Evolutionary conservation across 2,797 vertebrate species (phyloP).

Genomic region (Picus viridis): DNA sequence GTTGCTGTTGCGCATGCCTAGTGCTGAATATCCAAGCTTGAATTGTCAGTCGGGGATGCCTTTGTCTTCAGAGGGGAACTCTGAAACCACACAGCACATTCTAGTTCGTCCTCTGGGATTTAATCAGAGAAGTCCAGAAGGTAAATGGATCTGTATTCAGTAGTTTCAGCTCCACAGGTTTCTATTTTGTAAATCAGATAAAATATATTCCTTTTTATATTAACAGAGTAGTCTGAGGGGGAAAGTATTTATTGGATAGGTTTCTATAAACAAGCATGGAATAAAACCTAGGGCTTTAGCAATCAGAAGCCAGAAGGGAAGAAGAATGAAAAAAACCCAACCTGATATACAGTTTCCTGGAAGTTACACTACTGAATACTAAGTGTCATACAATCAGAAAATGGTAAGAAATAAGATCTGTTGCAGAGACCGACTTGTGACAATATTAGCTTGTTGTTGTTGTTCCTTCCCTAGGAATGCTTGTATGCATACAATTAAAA

Average conservation of each 20-base stretch:
- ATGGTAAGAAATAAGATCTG: not conserved
- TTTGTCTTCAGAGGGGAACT: slow-evolving; percentile 9
- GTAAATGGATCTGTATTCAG: not conserved
- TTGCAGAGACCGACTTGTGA: not conserved
- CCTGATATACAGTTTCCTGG: not conserved
- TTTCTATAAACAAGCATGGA: slow-evolving; percentile 38
- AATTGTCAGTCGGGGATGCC: not conserved
- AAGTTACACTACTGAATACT: not conserved
- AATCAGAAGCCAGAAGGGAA: not conserved
- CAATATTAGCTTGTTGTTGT: not conserved
- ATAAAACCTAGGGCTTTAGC: not conserved
- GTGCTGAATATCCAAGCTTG: slow-evolving; percentile 11
- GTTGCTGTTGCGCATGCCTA: not conserved
- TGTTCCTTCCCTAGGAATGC: not conserved
- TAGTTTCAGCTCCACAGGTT: slow-evolving; percentile 19
- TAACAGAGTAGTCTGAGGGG: not conserved
- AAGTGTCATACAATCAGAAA: not conserved
- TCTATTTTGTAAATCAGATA: slow-evolving; percentile 31
- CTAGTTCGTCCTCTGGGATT: not conserved
- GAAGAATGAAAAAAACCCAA: not conserved
- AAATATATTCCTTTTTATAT: slow-evolving; percentile 27
- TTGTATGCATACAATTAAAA: not conserved
- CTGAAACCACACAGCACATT: not conserved
- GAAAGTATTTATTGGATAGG: slow-evolving; percentile 21
- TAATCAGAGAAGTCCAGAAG: slow-evolving; percentile 12